A percentile compares a stretch with the other conserved stretches of the same genome.
phyloP scores from a whole-genome alignment of 2,113 vertebrate species.

The Platycercus adscitus region DNA sequence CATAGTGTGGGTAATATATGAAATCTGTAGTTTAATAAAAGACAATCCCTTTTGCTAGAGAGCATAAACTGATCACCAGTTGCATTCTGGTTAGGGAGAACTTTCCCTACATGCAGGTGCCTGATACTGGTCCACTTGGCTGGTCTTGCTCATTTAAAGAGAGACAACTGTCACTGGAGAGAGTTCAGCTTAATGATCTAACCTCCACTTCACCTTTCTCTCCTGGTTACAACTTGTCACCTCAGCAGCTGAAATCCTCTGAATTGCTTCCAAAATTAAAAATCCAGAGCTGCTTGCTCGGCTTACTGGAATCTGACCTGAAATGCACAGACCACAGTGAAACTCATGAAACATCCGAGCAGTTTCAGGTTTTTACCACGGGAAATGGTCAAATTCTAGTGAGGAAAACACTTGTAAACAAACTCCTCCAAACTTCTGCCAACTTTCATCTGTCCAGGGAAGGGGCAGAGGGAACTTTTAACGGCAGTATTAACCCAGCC shows the following conservation, averaged over 20 bases:
- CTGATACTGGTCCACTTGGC: background rate
- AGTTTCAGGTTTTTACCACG: background rate
- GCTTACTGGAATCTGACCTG: background rate
- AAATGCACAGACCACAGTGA: background rate
- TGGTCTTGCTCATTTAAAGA: background rate
- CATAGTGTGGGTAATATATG: fast-evolving
- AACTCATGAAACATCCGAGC: background rate
- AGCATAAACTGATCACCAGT: background rate
- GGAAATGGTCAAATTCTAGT: background rate
- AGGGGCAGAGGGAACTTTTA: background rate
- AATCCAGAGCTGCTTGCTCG: background rate
- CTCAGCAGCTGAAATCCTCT: background rate
- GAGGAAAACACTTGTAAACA: background rate
- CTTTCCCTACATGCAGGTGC: background rate
- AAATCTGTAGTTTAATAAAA: background rate
- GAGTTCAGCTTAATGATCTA: background rate
- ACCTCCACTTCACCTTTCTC: background rate
- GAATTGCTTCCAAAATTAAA: background rate
- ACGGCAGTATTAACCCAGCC: background rate
- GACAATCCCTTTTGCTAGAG: background rate
- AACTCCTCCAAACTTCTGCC: background rate
- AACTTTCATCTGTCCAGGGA: background rate
- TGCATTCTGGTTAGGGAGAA: background rate
- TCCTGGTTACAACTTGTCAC: background rate
- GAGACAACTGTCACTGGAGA: background rate